Percentiles rank a stretch among this genome's conserved stretches.
Conservation (phyloP, 2,113 vertebrate genomes). For the Tichodroma muraria region DNA sequence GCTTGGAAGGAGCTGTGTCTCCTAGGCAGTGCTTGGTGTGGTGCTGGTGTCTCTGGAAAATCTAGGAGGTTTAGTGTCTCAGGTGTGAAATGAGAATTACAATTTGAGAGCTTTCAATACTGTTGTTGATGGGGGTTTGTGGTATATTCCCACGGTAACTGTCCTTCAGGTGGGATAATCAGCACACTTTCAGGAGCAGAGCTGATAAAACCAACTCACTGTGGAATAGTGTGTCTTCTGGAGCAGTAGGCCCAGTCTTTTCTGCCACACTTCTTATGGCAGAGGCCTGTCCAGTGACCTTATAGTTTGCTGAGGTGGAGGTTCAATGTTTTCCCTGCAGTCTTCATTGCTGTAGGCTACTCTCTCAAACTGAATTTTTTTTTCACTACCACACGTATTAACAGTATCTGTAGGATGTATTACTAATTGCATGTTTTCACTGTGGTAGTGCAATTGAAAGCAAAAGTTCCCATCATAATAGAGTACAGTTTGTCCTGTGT, state of each 20-base stretch:
- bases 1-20: neutral
- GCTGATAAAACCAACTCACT: neutral
- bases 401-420: neutral
- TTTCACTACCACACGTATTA: neutral
- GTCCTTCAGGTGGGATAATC: neutral
- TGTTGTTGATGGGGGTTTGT: neutral
- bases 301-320: neutral
- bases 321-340: neutral
- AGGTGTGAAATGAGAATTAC: neutral
- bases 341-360: neutral
- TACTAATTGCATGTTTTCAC: conserved; percentile 19
- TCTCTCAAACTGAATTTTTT: neutral
- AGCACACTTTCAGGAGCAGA: neutral
- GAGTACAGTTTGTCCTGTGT: neutral
- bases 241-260: neutral
- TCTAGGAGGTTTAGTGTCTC: neutral
- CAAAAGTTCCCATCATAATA: neutral
- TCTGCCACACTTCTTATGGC: neutral
- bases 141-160: neutral
- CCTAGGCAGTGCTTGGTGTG: neutral
- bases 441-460: neutral
- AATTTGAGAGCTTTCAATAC: neutral
- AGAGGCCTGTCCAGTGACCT: neutral
- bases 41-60: neutral
- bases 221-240: neutral